These are phyloP conservation scores for Trachelipus rathkii DNA, from an alignment of 1,140 invertebrate genomes.

Conservation along the genomic window DNA sequence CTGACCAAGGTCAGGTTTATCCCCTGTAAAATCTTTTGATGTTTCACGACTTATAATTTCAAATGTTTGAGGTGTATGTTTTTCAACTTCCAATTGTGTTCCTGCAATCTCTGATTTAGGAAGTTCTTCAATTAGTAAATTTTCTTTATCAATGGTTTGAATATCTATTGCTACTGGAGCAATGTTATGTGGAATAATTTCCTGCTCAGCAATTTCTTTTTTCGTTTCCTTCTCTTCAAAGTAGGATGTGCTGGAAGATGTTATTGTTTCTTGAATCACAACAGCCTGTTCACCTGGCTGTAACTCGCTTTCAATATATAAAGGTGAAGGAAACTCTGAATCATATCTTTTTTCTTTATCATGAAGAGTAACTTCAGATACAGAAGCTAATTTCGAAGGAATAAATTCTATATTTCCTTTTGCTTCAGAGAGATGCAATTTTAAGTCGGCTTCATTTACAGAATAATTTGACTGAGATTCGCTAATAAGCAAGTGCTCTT, in stretches of 20 bases:
- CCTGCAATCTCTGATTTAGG: slow-evolving; percentile 23
- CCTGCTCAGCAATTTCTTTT: neutral
- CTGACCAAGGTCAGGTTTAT: slow-evolving; percentile 19
- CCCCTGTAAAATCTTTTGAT: slow-evolving; percentile 8
- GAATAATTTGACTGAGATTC: slow-evolving; percentile 36
- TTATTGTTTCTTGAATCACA: slow-evolving; percentile 17
- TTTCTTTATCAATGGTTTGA: neutral
- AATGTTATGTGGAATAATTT: neutral
- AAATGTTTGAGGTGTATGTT: neutral
- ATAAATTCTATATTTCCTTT: slow-evolving; percentile 34
- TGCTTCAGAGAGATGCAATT: slow-evolving; percentile 27
- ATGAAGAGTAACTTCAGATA: slow-evolving; percentile 46
- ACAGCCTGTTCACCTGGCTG: slow-evolving; percentile 18
- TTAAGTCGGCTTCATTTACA: slow-evolving; percentile 22
- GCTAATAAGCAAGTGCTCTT: slow-evolving; percentile 59
- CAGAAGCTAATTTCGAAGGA: slow-evolving; percentile 33
- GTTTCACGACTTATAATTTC: slow-evolving; percentile 35
- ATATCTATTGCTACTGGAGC: neutral
- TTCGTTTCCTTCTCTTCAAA: neutral
- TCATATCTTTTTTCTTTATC: slow-evolving; percentile 20
- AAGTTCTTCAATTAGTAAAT: neutral
- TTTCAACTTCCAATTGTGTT: slow-evolving; percentile 28
- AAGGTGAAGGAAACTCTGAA: neutral
- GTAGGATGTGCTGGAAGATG: neutral
- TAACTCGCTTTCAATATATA: slow-evolving; percentile 17